Percentiles rank a stretch among this genome's conserved stretches.
Conservation (phyloP, 2,113 vertebrate species). For the Acanthisitta chloris region DNA sequence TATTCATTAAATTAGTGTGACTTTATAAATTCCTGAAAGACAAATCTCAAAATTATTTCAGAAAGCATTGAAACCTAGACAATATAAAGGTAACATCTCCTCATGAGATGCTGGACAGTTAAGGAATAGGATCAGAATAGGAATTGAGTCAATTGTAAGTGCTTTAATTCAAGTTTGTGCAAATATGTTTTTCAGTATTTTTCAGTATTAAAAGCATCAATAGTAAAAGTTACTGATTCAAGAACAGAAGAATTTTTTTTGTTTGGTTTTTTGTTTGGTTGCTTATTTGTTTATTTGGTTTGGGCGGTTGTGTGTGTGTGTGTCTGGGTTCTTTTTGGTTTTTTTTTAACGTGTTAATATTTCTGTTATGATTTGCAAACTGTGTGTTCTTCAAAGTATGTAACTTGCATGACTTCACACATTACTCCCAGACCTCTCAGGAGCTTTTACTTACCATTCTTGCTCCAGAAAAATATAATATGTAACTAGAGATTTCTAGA, state of each 20-base stretch:
- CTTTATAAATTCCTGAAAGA: not conserved
- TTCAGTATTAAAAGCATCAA: not conserved
- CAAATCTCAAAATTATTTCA: not conserved
- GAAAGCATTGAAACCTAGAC: not conserved
- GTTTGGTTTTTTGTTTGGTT: too few species aligned
- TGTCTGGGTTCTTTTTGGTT: too few species aligned
- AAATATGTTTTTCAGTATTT: not conserved
- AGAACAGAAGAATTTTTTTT: not conserved
- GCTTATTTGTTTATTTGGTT: too few species aligned
- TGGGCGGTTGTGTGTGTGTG: too few species aligned
- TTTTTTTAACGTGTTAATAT: not conserved
- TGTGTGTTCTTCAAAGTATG: not conserved
- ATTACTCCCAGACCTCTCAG: not conserved
- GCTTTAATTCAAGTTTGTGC: not conserved
- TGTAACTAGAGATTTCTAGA: not conserved
- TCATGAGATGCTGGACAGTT: not conserved
- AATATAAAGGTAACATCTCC: not conserved
- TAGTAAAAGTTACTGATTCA: not conserved
- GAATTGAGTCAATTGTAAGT: not conserved
- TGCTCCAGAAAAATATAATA: not conserved
- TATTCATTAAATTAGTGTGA: not conserved
- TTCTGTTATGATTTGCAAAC: rapidly evolving
- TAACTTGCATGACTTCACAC: not conserved
- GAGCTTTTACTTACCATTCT: not conserved
- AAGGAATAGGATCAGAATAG: not conserved